These are phyloP conservation scores for Battus philenor DNA, from an alignment of 1,140 invertebrate genomes.

Conservation along the genomic window DNA sequence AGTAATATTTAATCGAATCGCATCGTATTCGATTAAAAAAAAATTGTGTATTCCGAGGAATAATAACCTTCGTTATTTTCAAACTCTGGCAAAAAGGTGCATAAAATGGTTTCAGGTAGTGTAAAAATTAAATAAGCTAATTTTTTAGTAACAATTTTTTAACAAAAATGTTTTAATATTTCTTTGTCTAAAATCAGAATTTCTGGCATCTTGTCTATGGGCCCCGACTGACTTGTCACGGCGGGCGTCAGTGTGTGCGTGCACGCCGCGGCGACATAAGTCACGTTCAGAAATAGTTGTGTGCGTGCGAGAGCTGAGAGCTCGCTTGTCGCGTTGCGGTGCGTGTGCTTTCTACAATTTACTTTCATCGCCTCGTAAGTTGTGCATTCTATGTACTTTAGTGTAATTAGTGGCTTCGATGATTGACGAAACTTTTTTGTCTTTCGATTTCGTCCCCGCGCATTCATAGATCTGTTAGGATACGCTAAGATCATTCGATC, in stretches of 20 bases:
- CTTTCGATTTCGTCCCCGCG: slow-evolving; percentile 11
- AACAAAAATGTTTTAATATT: neutral
- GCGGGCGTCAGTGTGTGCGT: slow-evolving; percentile 20
- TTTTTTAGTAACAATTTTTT: neutral
- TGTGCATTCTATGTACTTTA: slow-evolving; percentile 54
- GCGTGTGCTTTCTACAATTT: slow-evolving; percentile 68
- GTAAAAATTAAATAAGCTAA: no score
- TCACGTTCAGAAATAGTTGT: slow-evolving; percentile 31
- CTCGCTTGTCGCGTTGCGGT: slow-evolving; percentile 69
- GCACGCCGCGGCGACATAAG: slow-evolving; percentile 2
- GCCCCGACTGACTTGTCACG: slow-evolving; percentile 12
- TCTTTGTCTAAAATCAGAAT: neutral
- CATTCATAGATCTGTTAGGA: slow-evolving; percentile 22
- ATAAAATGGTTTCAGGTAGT: no score
- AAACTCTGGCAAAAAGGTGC: no score
- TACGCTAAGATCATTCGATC: slow-evolving; percentile 58
- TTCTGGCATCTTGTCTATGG: neutral
- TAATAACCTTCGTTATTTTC: no score
- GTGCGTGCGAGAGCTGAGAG: slow-evolving; percentile 59
- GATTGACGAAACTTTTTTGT: slow-evolving; percentile 18
- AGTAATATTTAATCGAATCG: no score
- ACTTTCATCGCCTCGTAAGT: slow-evolving; percentile 74
- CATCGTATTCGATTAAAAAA: no score
- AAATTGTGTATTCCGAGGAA: no score
- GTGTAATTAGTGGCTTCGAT: slow-evolving; percentile 45